Evolutionary conservation across 1,140 invertebrate genomes (phyloP).

Genomic region (Drosophila varians): DNA sequence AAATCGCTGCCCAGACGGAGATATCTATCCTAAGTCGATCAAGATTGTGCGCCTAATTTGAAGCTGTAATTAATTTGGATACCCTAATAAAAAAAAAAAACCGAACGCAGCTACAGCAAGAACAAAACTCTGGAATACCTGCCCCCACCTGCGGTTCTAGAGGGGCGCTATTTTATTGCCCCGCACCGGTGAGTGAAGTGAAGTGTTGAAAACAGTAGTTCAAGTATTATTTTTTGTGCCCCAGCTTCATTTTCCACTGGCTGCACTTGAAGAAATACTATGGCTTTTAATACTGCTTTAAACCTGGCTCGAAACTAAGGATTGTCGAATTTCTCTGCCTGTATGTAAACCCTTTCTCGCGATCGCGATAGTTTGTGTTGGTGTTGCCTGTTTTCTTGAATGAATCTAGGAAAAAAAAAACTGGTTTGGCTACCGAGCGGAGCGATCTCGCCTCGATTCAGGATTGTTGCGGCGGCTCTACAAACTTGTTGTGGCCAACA

Average conservation of each 20-base stretch:
- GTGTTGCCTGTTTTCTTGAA: constrained; percentile 76
- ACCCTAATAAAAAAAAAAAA: constrained; percentile 77
- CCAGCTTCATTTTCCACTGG: constrained; percentile 24
- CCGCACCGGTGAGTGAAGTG: constrained; percentile 65
- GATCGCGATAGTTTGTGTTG: constrained; percentile 22
- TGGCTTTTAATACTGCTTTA: too few species aligned
- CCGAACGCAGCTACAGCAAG: constrained; percentile 5
- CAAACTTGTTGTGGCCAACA: constrained; percentile 48
- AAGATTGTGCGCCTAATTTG: constrained; percentile 78
- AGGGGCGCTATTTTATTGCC: constrained; percentile 77
- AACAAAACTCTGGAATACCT: constrained; percentile 3
- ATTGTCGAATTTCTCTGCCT: constrained; percentile 18
- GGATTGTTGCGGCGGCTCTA: constrained; percentile 37
- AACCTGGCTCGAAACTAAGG: background rate
- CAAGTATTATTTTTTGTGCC: constrained; percentile 59
- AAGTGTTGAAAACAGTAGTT: constrained; percentile 82
- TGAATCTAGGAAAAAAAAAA: constrained; percentile 75
- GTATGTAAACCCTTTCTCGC: constrained; percentile 59
- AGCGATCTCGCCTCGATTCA: constrained; percentile 48
- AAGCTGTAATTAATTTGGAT: constrained; percentile 82
- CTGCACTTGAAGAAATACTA: background rate
- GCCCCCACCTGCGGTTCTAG: constrained; percentile 10
- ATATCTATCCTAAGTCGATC: constrained; percentile 55
- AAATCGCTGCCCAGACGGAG: constrained; percentile 7
- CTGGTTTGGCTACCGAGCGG: constrained; percentile 60